Conservation (phyloP, 2,113 vertebrate species). For the Ursus arctos region DNA sequence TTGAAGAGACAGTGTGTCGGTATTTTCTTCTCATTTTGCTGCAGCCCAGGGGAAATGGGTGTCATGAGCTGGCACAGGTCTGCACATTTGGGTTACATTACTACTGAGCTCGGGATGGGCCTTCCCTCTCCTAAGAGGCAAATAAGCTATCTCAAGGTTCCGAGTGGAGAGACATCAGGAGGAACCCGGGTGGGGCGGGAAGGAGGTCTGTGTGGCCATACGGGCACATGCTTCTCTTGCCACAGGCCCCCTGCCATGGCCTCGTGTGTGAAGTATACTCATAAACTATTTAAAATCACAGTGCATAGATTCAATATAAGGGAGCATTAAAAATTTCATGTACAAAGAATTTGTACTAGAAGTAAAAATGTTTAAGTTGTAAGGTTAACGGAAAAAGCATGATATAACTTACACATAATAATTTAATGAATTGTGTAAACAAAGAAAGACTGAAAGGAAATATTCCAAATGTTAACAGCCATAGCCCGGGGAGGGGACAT, state of each 20-base stretch:
- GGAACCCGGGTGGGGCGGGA: background rate
- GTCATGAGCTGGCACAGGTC: background rate
- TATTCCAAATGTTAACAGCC: background rate
- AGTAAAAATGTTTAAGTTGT: background rate
- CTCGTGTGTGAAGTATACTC: background rate
- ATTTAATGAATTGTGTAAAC: background rate
- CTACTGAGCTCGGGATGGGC: no score
- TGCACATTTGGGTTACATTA: background rate
- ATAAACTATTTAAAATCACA: conserved; percentile 23
- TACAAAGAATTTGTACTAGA: conserved; percentile 33
- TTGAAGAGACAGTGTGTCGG: background rate
- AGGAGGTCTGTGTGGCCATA: background rate
- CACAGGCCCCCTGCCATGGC: background rate
- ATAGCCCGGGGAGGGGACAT: background rate
- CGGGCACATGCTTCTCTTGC: background rate
- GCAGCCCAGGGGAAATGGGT: background rate
- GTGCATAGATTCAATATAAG: background rate
- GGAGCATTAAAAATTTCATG: background rate
- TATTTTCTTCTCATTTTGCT: background rate
- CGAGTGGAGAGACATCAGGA: background rate
- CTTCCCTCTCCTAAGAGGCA: background rate
- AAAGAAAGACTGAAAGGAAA: background rate
- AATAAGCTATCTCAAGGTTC: background rate
- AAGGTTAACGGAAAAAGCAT: background rate
- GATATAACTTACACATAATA: background rate